Percentiles rank a stretch among this genome's conserved stretches.
Conservation (phyloP, 1,140 invertebrate species). For the Ctenoplectra terminalis region DNA sequence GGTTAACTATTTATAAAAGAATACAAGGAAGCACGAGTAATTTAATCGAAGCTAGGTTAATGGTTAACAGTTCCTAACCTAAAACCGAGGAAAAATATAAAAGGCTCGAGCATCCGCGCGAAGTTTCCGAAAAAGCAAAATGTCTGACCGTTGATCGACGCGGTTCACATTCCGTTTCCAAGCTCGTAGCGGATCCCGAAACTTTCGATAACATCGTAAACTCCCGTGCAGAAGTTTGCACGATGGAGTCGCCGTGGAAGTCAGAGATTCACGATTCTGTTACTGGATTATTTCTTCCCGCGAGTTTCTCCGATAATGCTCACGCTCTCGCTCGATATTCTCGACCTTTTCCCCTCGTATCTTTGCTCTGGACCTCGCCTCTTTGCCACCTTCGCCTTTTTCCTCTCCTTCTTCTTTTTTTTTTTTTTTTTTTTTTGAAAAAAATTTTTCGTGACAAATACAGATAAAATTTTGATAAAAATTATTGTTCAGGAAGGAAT, state of each 20-base stretch:
- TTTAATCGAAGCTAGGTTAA: no score
- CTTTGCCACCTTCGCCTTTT: neutral
- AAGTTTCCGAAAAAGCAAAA: neutral
- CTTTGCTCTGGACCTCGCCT: neutral
- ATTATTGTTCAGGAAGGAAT: neutral
- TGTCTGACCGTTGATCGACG: constrained; percentile 57
- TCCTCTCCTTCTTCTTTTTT: neutral
- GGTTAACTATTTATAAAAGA: no score
- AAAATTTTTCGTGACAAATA: constrained; percentile 12
- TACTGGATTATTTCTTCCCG: constrained; percentile 61
- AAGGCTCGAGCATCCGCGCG: neutral
- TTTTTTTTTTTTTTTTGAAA: neutral
- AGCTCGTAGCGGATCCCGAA: constrained; percentile 46
- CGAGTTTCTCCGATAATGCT: constrained; percentile 57
- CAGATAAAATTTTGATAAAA: neutral
- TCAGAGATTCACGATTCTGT: constrained; percentile 65
- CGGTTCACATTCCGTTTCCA: constrained; percentile 52
- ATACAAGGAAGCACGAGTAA: no score
- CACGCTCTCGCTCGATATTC: constrained; percentile 43
- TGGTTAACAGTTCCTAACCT: no score
- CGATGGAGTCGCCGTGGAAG: constrained; percentile 56
- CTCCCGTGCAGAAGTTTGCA: constrained; percentile 57
- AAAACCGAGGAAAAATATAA: neutral
- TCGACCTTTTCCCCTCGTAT: constrained; percentile 9
- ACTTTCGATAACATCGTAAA: constrained; percentile 64